Conservation (phyloP, 2,113 vertebrate genomes). For the Phyllostomus discolor region DNA sequence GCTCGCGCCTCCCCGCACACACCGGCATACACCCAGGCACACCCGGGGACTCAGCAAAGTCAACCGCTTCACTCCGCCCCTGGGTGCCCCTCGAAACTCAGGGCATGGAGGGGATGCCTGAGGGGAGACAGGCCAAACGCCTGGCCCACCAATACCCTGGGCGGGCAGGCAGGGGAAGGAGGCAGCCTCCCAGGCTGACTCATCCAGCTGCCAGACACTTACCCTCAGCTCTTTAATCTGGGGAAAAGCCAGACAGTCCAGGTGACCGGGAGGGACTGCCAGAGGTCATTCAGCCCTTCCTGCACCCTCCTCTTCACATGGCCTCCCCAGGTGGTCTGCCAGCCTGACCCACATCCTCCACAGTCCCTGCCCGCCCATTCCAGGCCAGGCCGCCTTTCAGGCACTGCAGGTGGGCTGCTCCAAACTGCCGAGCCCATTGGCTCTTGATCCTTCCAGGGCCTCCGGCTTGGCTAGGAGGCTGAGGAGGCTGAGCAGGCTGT, state of each 20-base stretch:
- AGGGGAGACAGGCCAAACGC: neutral
- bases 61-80: neutral
- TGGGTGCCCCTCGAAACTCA: neutral
- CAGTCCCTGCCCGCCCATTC: neutral
- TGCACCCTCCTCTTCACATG: neutral
- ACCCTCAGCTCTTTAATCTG: conserved; percentile 46
- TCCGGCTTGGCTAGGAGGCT: neutral
- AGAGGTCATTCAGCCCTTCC: conserved; percentile 13
- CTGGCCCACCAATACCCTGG: neutral
- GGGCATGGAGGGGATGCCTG: neutral
- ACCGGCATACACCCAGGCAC: neutral
- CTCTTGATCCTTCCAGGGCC: neutral
- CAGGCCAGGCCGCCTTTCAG: neutral
- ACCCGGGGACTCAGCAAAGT: neutral
- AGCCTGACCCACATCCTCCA: neutral
- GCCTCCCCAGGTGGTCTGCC: neutral
- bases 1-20: conserved; percentile 27
- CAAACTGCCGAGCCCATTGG: neutral
- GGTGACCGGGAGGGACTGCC: neutral
- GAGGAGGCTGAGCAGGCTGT: neutral
- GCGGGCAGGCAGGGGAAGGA: neutral
- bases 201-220: conserved; percentile 32
- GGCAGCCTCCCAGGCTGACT: conserved; percentile 15
- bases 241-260: conserved; percentile 44
- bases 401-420: neutral